Conservation (phyloP, 2,113 vertebrate species). For the Corynorhinus townsendii region DNA sequence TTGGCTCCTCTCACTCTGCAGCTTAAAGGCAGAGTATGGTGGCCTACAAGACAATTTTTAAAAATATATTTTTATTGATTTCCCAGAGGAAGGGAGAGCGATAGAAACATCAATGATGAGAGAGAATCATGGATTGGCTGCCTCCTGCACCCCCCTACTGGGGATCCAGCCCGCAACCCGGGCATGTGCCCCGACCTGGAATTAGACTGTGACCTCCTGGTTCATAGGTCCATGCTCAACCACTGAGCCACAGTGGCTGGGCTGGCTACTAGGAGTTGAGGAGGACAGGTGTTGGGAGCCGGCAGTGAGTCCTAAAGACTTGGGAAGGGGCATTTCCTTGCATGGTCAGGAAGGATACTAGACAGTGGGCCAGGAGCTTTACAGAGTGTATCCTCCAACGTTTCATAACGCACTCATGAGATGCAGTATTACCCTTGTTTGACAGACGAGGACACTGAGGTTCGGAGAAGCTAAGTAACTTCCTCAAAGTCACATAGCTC, state of each 20-base stretch:
- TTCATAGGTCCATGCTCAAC: too few relatives aligned
- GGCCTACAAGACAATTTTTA: too few relatives aligned
- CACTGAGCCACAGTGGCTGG: too few relatives aligned
- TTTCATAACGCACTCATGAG: background rate
- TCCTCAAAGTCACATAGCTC: background rate
- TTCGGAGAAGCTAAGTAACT: background rate
- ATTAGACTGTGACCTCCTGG: too few relatives aligned
- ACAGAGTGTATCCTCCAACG: accelerated
- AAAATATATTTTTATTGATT: too few relatives aligned
- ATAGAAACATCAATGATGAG: too few relatives aligned
- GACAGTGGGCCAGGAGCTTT: background rate
- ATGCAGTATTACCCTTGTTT: background rate
- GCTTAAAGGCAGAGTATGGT: background rate
- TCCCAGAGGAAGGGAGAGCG: too few relatives aligned
- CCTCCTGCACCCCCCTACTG: too few relatives aligned
- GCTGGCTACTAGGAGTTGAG: background rate
- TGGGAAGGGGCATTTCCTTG: background rate
- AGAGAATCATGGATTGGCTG: too few relatives aligned
- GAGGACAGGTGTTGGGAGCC: background rate
- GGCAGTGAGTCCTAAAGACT: background rate
- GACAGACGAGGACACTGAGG: background rate
- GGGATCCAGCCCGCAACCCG: too few relatives aligned
- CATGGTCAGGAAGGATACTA: background rate
- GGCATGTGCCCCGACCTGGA: too few relatives aligned
- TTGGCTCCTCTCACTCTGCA: background rate